These are phyloP conservation scores for Acrocephalus kingi DNA, from an alignment of 2,113 vertebrate species.

Conservation along the genomic window DNA sequence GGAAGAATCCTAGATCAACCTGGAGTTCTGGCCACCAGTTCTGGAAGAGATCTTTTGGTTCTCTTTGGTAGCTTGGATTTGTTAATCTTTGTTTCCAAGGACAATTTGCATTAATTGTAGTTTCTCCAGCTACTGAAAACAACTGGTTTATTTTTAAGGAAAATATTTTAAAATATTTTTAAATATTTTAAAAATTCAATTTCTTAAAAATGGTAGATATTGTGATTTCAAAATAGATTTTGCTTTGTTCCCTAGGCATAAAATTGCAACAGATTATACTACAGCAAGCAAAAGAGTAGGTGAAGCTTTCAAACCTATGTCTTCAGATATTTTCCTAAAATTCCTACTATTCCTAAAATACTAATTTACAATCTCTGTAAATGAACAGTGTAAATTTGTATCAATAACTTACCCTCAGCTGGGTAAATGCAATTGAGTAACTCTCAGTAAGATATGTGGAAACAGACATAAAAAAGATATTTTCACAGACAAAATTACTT, in stretches of 20 bases:
- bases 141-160: neutral
- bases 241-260: fast-evolving
- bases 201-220: neutral
- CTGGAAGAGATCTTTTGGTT: neutral
- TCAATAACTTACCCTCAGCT: neutral
- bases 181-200: neutral
- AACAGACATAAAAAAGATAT: neutral
- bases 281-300: neutral
- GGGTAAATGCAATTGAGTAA: neutral
- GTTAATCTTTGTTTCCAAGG: fast-evolving
- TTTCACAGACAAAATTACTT: neutral
- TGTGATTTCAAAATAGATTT: neutral
- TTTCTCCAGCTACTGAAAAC: neutral
- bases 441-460: neutral
- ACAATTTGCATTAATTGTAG: neutral
- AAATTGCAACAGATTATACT: neutral
- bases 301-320: neutral
- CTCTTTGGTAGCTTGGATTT: neutral
- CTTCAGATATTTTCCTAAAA: neutral
- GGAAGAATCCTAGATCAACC: neutral
- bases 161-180: neutral
- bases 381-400: neutral
- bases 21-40: fast-evolving
- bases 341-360: neutral
- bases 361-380: neutral